These are phyloP conservation scores for Prosopocoilus inquinatus DNA, from an alignment of 2,888 invertebrate genomes.

Conservation along the genomic window DNA sequence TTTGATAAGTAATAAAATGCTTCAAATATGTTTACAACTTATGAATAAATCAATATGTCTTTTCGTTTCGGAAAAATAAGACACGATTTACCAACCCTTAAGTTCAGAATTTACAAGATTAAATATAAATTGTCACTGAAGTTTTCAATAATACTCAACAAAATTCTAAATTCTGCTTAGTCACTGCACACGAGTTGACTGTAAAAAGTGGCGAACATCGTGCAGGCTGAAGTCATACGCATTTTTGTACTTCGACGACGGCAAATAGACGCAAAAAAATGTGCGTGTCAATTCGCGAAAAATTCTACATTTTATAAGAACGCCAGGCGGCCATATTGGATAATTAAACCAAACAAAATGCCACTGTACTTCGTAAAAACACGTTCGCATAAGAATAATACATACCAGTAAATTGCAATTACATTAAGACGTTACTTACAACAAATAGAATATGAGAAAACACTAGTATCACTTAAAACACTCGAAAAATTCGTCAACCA, in stretches of 20 bases:
- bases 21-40: too few species aligned
- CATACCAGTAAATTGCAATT: constrained; percentile 1
- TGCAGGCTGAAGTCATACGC: neutral
- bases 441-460: constrained; percentile 9
- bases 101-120: too few species aligned
- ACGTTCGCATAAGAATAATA: neutral
- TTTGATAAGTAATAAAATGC: too few species aligned
- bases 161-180: constrained; percentile 13
- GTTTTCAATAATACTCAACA: neutral
- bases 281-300: constrained; percentile 9
- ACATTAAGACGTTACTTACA: constrained; percentile 16
- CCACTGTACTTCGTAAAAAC: constrained; percentile 16
- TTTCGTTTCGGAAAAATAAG: too few species aligned
- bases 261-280: neutral
- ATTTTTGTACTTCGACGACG: too few species aligned
- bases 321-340: constrained; percentile 34
- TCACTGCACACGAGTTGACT: constrained; percentile 15
- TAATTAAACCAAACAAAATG: constrained; percentile 23
- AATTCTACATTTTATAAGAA: constrained; percentile 27
- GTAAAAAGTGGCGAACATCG: neutral
- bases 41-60: too few species aligned
- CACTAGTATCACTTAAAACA: constrained; percentile 16
- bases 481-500: constrained; percentile 16
- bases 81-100: too few species aligned
- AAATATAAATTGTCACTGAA: too few species aligned